A percentile compares a stretch with the other conserved stretches of the same genome.
phyloP scores from a whole-genome alignment of 2,113 vertebrate genomes.

The Echinops telfairi region DNA sequence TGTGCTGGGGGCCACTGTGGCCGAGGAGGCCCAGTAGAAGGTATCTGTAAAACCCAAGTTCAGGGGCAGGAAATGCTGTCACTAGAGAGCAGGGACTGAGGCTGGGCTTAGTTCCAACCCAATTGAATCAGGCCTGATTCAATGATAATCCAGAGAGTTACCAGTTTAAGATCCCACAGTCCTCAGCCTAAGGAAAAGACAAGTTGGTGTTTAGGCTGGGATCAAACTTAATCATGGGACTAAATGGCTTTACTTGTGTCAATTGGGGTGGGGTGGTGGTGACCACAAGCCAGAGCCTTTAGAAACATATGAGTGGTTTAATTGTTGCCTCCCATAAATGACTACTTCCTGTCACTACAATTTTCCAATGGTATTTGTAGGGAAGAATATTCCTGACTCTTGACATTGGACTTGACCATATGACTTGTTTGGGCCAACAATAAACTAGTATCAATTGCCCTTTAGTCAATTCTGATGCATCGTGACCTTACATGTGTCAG shows the following conservation, averaged over 20 bases:
- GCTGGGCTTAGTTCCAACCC: not conserved
- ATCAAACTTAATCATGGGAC: not conserved
- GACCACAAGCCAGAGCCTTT: not conserved
- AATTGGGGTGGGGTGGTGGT: not conserved
- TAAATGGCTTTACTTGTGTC: constrained; percentile 42
- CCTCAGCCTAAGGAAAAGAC: not conserved
- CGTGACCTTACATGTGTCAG: not conserved
- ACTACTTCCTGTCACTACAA: not conserved
- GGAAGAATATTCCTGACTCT: not conserved
- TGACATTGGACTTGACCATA: not conserved
- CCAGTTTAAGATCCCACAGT: not conserved
- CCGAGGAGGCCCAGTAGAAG: not conserved
- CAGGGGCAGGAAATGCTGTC: not conserved
- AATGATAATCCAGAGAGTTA: not conserved
- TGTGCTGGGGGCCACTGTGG: not conserved
- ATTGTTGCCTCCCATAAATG: constrained; percentile 6
- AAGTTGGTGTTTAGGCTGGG: not conserved
- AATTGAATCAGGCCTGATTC: not conserved
- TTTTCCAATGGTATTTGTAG: not conserved
- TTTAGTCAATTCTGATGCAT: not conserved
- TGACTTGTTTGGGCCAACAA: not conserved
- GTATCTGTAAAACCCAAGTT: not conserved
- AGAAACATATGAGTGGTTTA: not conserved
- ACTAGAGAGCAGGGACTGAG: not conserved
- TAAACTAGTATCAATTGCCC: not conserved